Base-by-base conservation (phyloP, 1,140 invertebrate species). In the Megalopta genalis region DNA sequence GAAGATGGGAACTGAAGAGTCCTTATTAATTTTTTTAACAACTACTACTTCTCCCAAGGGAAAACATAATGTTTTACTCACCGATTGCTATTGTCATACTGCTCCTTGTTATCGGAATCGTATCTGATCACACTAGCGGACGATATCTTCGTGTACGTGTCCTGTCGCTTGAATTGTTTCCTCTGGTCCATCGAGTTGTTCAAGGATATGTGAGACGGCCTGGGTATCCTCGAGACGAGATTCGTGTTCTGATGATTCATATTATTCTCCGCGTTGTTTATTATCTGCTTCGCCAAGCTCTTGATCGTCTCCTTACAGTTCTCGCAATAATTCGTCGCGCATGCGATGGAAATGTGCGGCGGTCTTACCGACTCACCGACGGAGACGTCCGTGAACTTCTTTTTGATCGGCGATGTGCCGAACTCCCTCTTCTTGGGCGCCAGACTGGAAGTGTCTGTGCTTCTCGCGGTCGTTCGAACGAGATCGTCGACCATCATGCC, bases 281-380 rank as follows among this genome's bases (percentile, higher is more conserved):
- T 77, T 6, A 90, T 89, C n/a, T 90, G 88, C 42, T 90, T 90
- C 0, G 89, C 89, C 27, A 90, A 25, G 57, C 90, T 92, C 54
- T 94, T 94, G 42, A 95, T 95, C 16, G 93, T 93, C 72, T 94
- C 94, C 84, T 95, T 95, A 88, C 95, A 95, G 82, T 95, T 95
- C 86, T 95, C 95, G 91, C 95, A 95, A 76, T 95, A 94, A 83
- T 94, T 94, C 54, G 94, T 93, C 65, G 93, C 91, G 77, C 93
- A 93, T 5, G 92, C 90, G n/a, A 94, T 93, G 0, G 91, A 91
- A 54, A 94, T 94, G 66, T 94, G 93, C 2, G 93, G 93, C 73
- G 93, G 93, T 74, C 93, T 94, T 0, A 94, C 85, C 5, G 93
- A 93, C 18, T 94, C 92, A 0, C 94, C 94, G 32, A 94, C 94